Evolutionary conservation across 2,797 vertebrate species (phyloP).

Genomic region (Sebastes vulpes): DNA sequence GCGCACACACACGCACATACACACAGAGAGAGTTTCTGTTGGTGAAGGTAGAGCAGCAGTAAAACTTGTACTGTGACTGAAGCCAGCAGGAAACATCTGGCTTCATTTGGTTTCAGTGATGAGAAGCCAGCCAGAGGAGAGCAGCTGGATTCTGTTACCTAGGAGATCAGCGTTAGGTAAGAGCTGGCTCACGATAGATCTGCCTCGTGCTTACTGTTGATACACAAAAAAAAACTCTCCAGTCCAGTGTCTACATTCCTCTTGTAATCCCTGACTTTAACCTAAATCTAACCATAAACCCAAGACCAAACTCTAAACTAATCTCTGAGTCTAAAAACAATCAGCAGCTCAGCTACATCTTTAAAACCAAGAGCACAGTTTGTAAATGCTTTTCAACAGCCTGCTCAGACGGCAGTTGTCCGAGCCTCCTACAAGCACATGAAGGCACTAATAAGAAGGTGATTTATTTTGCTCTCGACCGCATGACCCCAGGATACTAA

Average conservation of each 20-base stretch:
- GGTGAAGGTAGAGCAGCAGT: constrained; percentile 23
- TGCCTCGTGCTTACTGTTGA: background rate
- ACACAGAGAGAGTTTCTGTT: background rate
- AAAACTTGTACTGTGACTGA: constrained; percentile 17
- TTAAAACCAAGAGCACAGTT: background rate
- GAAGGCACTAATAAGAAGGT: background rate
- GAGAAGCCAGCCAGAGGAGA: constrained; percentile 22
- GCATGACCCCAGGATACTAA: background rate
- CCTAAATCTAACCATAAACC: background rate
- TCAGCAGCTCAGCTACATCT: background rate
- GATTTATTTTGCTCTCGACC: background rate
- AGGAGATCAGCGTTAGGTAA: constrained; percentile 35
- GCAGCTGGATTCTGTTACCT: constrained; percentile 58
- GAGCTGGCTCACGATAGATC: background rate
- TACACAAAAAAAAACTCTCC: background rate
- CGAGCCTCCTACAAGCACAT: background rate
- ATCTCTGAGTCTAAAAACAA: background rate
- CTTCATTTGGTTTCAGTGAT: constrained; percentile 46
- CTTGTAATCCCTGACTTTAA: background rate
- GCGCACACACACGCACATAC: background rate
- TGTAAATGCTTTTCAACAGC: background rate
- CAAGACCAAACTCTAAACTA: background rate
- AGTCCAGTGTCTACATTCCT: background rate
- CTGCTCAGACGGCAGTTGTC: no score
- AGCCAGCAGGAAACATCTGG: constrained; percentile 69